These are phyloP conservation scores for Lampropteryx suffumata DNA, from an alignment of 2,888 invertebrate genomes.

Conservation along the genomic window DNA sequence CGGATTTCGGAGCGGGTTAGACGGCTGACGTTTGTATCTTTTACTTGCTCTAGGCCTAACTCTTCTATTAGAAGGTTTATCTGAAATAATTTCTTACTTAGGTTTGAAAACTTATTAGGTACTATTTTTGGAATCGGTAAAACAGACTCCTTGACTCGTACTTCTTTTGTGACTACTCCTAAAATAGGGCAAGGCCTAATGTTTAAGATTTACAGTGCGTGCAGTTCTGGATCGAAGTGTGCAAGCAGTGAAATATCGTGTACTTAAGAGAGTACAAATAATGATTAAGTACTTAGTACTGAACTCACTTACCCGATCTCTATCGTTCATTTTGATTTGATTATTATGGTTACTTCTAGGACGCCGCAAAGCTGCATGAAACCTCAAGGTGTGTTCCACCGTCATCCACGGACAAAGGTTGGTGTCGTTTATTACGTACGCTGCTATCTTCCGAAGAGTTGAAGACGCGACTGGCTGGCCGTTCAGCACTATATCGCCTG, in stretches of 20 bases:
- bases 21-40: slow-evolving; percentile 92
- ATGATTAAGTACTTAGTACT: too few relatives aligned
- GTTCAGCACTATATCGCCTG: slow-evolving; percentile 93
- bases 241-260: too few relatives aligned
- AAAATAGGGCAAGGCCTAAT: too few relatives aligned
- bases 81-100: slow-evolving; percentile 67
- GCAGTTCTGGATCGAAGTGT: too few relatives aligned
- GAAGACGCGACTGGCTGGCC: slow-evolving; percentile 90
- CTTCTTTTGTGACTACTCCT: too few relatives aligned
- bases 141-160: too few relatives aligned
- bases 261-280: too few relatives aligned
- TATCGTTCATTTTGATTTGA: slow-evolving; percentile 87
- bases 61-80: slow-evolving; percentile 95
- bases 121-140: too few relatives aligned
- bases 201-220: too few relatives aligned
- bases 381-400: slow-evolving; percentile 93
- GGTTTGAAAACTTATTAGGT: too few relatives aligned
- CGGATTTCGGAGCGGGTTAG: slow-evolving; percentile 94
- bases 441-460: slow-evolving; percentile 87
- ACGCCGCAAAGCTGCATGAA: slow-evolving; percentile 89
- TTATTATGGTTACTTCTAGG: slow-evolving; percentile 83
- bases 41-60: slow-evolving; percentile 93
- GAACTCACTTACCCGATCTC: slow-evolving; percentile 87
- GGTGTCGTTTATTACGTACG: slow-evolving; percentile 89
- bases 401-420: slow-evolving; percentile 93